phyloP scores from a whole-genome alignment of 2,888 invertebrate species.

The Agriopis aurantiaria region DNA sequence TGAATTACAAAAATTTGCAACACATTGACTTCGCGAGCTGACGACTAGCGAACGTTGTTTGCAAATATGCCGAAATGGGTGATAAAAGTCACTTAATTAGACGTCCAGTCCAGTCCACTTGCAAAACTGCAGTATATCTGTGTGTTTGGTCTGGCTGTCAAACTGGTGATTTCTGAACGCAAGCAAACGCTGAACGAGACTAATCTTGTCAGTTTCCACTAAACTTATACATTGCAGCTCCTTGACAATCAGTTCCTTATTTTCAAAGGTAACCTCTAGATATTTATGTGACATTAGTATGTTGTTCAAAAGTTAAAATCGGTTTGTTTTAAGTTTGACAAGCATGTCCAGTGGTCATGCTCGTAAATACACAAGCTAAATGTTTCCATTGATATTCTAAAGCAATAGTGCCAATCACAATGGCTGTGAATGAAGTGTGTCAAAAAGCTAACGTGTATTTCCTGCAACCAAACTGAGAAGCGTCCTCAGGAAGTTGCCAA shows the following conservation, averaged over 20 bases:
- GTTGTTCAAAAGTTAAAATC: background rate
- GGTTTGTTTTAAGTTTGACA: constrained; percentile 6
- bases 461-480: constrained; percentile 40
- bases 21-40: no score
- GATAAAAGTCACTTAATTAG: background rate
- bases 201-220: background rate
- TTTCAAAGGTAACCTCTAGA: background rate
- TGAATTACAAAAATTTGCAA: no score
- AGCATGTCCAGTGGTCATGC: constrained; percentile 9
- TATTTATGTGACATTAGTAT: background rate
- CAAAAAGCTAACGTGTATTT: constrained; percentile 42
- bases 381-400: constrained; percentile 27
- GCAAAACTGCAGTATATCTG: background rate
- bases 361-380: constrained; percentile 13
- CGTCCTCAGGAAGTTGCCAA: constrained; percentile 46
- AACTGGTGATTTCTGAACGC: background rate
- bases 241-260: background rate
- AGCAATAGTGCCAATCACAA: constrained; percentile 29
- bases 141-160: background rate
- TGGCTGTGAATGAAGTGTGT: constrained; percentile 38
- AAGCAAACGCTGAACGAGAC: background rate
- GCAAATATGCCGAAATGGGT: no score
- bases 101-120: background rate
- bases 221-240: background rate
- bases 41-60: no score